Evolutionary conservation across 2,888 invertebrate species (phyloP).

Genomic region (Pristionchus maxplancki): DNA sequence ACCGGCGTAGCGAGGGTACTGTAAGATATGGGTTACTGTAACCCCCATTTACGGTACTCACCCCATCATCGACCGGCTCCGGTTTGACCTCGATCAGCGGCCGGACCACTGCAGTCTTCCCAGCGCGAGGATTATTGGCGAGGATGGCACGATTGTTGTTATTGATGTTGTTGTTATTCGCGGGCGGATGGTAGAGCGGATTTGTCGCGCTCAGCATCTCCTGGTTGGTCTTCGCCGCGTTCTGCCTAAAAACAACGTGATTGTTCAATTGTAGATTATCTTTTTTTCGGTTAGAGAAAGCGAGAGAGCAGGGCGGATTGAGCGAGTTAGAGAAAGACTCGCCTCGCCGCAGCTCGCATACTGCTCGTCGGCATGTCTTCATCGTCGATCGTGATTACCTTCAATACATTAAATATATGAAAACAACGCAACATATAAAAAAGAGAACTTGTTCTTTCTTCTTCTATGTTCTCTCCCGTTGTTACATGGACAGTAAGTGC

Average conservation of each 20-base stretch:
- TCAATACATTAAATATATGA: no score
- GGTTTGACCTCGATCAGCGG: conserved; percentile 21
- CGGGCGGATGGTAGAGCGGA: background rate
- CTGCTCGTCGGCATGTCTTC: background rate
- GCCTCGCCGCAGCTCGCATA: background rate
- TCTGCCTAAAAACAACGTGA: background rate
- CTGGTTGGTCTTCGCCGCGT: background rate
- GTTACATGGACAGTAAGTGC: background rate
- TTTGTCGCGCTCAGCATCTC: background rate
- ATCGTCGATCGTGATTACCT: background rate
- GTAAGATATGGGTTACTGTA: background rate
- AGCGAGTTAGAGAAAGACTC: no score
- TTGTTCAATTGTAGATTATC: no score
- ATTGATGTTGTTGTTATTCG: background rate
- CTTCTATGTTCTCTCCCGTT: no score
- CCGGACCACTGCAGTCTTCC: background rate
- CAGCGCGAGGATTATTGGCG: background rate
- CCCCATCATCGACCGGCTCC: conserved; percentile 14
- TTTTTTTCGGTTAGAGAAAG: background rate
- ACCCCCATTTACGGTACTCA: background rate
- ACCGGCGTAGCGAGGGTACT: background rate
- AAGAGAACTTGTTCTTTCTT: background rate
- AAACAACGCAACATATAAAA: no score
- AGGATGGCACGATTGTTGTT: background rate
- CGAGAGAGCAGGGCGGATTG: no score